Percentiles rank a stretch among this genome's conserved stretches.
These are phyloP conservation scores for Plotosus lineatus DNA, from an alignment of 2,113 vertebrate species.

Conservation along the genomic window DNA sequence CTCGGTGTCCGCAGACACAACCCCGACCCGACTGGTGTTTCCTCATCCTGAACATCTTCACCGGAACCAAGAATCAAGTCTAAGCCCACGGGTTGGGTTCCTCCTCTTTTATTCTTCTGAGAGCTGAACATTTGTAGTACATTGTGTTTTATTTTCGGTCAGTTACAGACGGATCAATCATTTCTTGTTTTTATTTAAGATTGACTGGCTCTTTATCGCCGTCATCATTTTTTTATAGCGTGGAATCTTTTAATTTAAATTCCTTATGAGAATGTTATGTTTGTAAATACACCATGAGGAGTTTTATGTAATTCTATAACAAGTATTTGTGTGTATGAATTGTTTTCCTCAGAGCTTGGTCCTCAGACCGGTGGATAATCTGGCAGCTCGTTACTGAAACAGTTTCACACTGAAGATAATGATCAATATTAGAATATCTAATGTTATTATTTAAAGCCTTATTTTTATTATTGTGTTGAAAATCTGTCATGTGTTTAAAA, in stretches of 20 bases:
- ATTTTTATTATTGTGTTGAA: neutral
- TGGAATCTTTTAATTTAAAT: conserved; percentile 16
- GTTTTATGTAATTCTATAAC: conserved; percentile 27
- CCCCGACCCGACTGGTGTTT: conserved; percentile 29
- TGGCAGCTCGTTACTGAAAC: conserved; percentile 52
- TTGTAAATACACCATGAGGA: conserved; percentile 46
- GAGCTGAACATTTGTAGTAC: conserved; percentile 48
- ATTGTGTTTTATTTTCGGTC: conserved; percentile 20
- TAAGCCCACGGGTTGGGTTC: too few species aligned
- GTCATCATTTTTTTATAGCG: conserved; percentile 21
- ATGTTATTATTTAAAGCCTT: neutral
- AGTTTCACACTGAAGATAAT: conserved; percentile 31
- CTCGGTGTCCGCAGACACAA: conserved; percentile 11
- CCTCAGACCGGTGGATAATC: conserved; percentile 45
- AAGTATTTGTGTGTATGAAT: conserved; percentile 38
- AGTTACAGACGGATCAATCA: conserved; percentile 30
- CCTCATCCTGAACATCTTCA: neutral
- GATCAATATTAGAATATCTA: neutral
- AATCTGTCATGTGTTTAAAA: neutral
- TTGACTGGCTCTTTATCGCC: conserved; percentile 10
- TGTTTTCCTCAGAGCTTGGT: conserved; percentile 35
- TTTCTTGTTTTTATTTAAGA: conserved; percentile 59
- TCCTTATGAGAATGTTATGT: conserved; percentile 14
- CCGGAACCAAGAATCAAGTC: neutral
- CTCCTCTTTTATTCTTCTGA: too few species aligned